These are phyloP conservation scores for Brotula barbata DNA, from an alignment of 2,797 vertebrate genomes.

Conservation along the genomic window DNA sequence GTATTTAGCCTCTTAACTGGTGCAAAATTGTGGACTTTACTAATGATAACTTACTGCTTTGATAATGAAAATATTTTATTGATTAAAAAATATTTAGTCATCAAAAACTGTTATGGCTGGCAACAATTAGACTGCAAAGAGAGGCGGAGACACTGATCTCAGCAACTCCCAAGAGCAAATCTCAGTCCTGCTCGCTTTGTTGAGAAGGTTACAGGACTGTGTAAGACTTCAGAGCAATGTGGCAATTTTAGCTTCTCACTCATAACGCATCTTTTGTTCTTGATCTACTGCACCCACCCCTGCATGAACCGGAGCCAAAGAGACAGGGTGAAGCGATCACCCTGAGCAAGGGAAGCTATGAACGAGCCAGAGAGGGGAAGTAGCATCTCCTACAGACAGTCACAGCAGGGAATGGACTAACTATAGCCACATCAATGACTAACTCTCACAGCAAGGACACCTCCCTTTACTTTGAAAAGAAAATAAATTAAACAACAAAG, in stretches of 20 bases:
- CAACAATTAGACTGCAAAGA: conserved; percentile 17
- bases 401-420: conserved; percentile 79
- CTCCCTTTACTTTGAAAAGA: conserved; percentile 85
- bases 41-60: too few species aligned
- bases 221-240: conserved; percentile 39
- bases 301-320: conserved; percentile 40
- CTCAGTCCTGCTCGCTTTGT: conserved; percentile 36
- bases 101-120: conserved; percentile 5
- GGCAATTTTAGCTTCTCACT: conserved; percentile 31
- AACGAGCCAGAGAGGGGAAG: conserved; percentile 61
- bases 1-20: conserved; percentile 24
- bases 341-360: conserved; percentile 45
- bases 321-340: conserved; percentile 39
- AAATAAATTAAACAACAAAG: conserved; percentile 91
- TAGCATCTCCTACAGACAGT: conserved; percentile 76
- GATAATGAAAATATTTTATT: too few species aligned
- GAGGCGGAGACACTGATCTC: conserved; percentile 12
- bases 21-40: conserved; percentile 8
- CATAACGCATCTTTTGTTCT: conserved; percentile 52
- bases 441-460: conserved; percentile 81
- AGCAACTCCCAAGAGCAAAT: conserved; percentile 11
- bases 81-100: not conserved
- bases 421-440: conserved; percentile 87
- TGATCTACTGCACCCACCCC: conserved; percentile 43
- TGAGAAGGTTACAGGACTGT: conserved; percentile 43